phyloP scores from a whole-genome alignment of 1,140 invertebrate species.

The Oreohelix idahoensis region DNA sequence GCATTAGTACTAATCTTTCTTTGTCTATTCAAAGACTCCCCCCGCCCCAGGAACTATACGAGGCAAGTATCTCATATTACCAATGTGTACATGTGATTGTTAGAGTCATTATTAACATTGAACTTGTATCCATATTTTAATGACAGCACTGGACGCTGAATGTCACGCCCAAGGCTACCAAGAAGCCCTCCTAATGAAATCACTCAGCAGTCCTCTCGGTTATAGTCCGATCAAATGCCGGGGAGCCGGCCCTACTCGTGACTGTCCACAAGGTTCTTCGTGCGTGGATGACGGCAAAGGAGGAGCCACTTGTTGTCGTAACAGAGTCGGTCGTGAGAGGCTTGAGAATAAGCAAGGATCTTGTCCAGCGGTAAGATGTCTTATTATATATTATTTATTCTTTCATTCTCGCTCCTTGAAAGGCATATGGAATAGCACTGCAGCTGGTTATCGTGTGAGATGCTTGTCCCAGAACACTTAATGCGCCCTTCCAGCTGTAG shows the following conservation, averaged over 20 bases:
- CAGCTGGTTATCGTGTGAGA: too few species aligned
- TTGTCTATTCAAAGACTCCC: too few species aligned
- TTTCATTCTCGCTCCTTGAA: too few species aligned
- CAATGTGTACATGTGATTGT: too few species aligned
- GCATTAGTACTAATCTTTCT: too few species aligned
- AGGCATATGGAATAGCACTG: too few species aligned
- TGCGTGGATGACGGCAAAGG: neutral
- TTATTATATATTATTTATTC: too few species aligned
- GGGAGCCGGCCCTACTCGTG: neutral
- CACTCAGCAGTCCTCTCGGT: neutral
- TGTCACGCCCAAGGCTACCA: neutral
- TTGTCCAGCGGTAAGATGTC: neutral
- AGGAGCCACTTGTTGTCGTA: neutral
- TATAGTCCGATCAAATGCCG: neutral
- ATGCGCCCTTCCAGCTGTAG: too few species aligned
- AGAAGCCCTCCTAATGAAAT: neutral
- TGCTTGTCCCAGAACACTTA: too few species aligned
- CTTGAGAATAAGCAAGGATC: slow-evolving; percentile 1
- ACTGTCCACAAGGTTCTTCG: neutral
- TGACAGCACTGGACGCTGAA: slow-evolving; percentile 1
- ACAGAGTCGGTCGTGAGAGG: neutral
- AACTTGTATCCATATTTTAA: neutral
- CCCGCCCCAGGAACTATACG: too few species aligned
- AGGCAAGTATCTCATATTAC: too few species aligned
- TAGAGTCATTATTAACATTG: too few species aligned